phyloP scores from a whole-genome alignment of 2,113 vertebrate genomes.

The Platysteira castanea region DNA sequence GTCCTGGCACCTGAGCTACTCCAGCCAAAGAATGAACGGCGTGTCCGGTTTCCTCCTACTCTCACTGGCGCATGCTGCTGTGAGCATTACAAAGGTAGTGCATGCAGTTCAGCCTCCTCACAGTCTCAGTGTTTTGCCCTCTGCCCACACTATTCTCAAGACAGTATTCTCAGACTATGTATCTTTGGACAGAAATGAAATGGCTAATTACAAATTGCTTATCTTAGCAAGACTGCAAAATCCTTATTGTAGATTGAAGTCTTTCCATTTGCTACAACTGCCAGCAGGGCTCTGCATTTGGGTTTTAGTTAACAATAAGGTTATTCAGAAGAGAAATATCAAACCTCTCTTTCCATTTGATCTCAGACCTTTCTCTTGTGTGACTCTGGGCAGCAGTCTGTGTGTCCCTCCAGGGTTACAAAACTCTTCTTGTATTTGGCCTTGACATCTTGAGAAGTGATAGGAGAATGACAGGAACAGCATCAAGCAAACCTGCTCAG shows the following conservation, averaged over 20 bases:
- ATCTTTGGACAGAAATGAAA: neutral
- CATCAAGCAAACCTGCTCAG: neutral
- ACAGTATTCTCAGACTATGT: neutral
- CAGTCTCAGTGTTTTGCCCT: neutral
- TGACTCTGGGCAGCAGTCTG: neutral
- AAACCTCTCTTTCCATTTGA: neutral
- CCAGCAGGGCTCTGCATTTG: neutral
- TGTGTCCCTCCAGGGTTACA: neutral
- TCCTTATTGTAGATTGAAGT: neutral
- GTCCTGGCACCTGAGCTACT: neutral
- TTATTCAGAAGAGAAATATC: neutral
- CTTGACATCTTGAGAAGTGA: neutral
- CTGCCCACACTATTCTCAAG: neutral
- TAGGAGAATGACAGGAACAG: neutral
- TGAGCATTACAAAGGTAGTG: neutral
- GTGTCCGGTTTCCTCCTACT: neutral
- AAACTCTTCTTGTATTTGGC: neutral
- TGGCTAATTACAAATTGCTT: neutral
- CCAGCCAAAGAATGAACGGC: neutral
- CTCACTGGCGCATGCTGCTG: neutral
- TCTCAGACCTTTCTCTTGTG: neutral
- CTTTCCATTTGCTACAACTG: neutral
- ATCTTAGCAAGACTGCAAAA: neutral
- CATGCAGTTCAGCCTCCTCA: neutral
- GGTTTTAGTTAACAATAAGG: neutral